These are phyloP conservation scores for Catharus ustulatus DNA, from an alignment of 2,797 vertebrate genomes.

Conservation along the genomic window DNA sequence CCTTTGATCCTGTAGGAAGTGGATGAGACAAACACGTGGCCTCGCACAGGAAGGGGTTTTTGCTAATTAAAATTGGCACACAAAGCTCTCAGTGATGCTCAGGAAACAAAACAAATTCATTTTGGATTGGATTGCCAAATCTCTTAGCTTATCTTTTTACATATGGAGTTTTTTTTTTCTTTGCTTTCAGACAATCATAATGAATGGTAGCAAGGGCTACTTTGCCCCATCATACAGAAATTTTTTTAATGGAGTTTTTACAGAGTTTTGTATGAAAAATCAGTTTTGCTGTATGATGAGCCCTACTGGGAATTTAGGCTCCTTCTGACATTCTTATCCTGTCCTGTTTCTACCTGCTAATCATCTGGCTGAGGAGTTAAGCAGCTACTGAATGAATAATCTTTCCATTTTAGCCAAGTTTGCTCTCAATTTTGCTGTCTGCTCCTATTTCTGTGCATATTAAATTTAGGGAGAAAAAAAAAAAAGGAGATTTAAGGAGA, in stretches of 20 bases:
- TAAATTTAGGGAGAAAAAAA: not conserved
- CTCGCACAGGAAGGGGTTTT: not conserved
- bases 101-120: not conserved
- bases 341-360: not conserved
- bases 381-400: not conserved
- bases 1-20: not conserved
- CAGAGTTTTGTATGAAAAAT: not conserved
- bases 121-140: not conserved
- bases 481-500: not conserved
- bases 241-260: not conserved
- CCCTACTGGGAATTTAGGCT: not conserved
- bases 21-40: not conserved
- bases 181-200: not conserved
- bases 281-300: not conserved
- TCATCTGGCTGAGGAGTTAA: not conserved
- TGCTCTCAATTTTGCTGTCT: not conserved
- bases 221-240: not conserved
- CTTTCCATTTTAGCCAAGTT: not conserved
- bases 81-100: not conserved
- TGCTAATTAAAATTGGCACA: slow-evolving; percentile 4
- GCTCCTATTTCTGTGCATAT: not conserved
- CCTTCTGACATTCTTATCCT: not conserved
- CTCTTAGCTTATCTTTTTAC: not conserved
- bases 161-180: not conserved
- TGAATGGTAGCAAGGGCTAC: not conserved